Evolutionary conservation across 2,797 vertebrate genomes (phyloP).

Genomic region (Aulostomus chinensis): DNA sequence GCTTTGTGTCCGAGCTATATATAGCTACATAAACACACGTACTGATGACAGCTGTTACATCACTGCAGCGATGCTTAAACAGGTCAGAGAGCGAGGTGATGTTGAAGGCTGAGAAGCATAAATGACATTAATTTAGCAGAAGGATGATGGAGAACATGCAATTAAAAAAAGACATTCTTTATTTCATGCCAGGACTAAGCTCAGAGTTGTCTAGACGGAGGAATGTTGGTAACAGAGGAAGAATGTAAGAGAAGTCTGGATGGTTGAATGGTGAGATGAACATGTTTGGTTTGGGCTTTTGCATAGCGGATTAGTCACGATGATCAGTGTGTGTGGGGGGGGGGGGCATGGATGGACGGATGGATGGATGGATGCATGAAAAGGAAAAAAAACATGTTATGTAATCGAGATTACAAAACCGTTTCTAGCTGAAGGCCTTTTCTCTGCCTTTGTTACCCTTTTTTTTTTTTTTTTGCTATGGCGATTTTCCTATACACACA

Average conservation of each 20-base stretch:
- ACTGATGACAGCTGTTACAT: conserved; percentile 71
- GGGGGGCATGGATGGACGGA: conserved; percentile 27
- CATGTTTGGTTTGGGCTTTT: conserved; percentile 34
- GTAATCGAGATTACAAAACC: conserved; percentile 79
- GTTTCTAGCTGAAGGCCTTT: conserved; percentile 48
- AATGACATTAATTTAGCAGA: too few species aligned
- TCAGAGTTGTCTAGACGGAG: conserved; percentile 11
- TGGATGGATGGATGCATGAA: conserved; percentile 47
- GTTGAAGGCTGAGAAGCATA: not conserved
- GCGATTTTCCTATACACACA: conserved; percentile 25
- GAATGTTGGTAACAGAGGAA: not conserved
- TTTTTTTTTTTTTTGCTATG: too few species aligned
- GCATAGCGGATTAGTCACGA: conserved; percentile 64
- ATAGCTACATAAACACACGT: conserved; percentile 62
- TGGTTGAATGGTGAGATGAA: conserved; percentile 11
- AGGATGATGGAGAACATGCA: not conserved
- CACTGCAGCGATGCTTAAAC: conserved; percentile 51
- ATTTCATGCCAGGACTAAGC: not conserved
- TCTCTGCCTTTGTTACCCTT: conserved; percentile 49
- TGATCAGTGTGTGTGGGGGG: conserved; percentile 32
- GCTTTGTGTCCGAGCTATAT: conserved; percentile 61
- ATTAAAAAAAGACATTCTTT: not conserved
- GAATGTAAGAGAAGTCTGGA: conserved; percentile 4
- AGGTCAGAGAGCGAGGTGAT: conserved; percentile 26
- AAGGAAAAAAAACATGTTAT: conserved; percentile 63